Conservation (phyloP, 2,113 vertebrate genomes). For the Riparia riparia region DNA sequence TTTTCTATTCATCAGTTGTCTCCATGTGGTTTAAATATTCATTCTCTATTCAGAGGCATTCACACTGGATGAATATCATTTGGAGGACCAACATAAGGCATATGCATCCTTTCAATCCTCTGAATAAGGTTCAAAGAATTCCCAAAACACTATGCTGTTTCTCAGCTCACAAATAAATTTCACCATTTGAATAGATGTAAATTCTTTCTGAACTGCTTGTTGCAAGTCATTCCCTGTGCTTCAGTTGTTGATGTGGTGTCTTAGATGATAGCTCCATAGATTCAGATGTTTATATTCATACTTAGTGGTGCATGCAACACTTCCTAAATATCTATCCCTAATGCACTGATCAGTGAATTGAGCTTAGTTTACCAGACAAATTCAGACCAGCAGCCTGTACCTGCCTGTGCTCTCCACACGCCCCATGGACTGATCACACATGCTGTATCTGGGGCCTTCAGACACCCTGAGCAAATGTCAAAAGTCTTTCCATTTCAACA, state of each 20-base stretch:
- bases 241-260: not conserved
- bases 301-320: not conserved
- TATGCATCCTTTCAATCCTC: constrained; percentile 35
- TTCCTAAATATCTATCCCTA: not conserved
- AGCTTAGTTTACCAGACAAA: not conserved
- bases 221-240: not conserved
- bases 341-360: not conserved
- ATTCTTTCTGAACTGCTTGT: not conserved
- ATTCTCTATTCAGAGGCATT: constrained; percentile 47
- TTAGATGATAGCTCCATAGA: not conserved
- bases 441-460: not conserved
- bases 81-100: constrained; percentile 19
- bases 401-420: not conserved
- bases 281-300: not conserved
- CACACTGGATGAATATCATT: constrained; percentile 20
- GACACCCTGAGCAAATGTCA: not conserved
- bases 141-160: not conserved
- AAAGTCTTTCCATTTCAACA: not conserved
- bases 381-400: not conserved
- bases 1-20: constrained; percentile 55
- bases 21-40: constrained; percentile 55
- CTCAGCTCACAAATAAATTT: constrained; percentile 25
- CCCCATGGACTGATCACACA: not conserved
- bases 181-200: not conserved
- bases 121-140: constrained; percentile 34